phyloP scores from a whole-genome alignment of 2,888 invertebrate genomes.

The Phalera bucephala region DNA sequence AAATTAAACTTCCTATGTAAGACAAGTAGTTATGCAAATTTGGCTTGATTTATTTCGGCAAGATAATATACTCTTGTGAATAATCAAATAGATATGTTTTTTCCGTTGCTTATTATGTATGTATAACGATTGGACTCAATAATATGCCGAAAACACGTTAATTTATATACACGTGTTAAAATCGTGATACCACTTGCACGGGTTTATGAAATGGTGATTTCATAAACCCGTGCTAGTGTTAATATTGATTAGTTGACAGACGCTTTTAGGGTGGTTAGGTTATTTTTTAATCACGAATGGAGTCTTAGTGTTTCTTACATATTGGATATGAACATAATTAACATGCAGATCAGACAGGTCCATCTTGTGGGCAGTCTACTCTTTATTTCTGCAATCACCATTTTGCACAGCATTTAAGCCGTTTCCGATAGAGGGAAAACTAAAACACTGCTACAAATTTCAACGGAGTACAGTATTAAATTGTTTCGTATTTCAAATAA shows the following conservation, averaged over 20 bases:
- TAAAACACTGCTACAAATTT: too few relatives aligned
- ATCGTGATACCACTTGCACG: constrained; percentile 34
- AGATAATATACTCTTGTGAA: constrained; percentile 24
- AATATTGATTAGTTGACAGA: constrained; percentile 25
- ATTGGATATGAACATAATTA: too few relatives aligned
- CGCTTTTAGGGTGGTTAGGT: constrained; percentile 1
- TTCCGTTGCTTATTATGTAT: constrained; percentile 34
- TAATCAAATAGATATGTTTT: constrained; percentile 30
- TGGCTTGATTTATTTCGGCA: constrained; percentile 39
- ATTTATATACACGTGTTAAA: constrained; percentile 38
- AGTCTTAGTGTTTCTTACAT: too few relatives aligned
- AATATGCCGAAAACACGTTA: constrained; percentile 33
- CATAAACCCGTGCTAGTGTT: constrained; percentile 25
- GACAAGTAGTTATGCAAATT: constrained; percentile 33
- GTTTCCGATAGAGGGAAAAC: too few relatives aligned
- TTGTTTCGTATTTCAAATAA: too few relatives aligned
- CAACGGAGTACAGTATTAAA: too few relatives aligned
- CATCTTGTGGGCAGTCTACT: too few relatives aligned
- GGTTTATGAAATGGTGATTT: constrained; percentile 34
- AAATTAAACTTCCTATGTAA: constrained; percentile 14
- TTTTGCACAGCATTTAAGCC: too few relatives aligned
- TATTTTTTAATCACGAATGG: too few relatives aligned
- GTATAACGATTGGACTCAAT: constrained; percentile 28
- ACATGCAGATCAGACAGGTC: too few relatives aligned
- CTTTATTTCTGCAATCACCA: too few relatives aligned